Evolutionary conservation across 2,113 vertebrate genomes (phyloP), one percentile per base, ranked within the genome.

Genomic region (Thamnophis sirtalis): DNA sequence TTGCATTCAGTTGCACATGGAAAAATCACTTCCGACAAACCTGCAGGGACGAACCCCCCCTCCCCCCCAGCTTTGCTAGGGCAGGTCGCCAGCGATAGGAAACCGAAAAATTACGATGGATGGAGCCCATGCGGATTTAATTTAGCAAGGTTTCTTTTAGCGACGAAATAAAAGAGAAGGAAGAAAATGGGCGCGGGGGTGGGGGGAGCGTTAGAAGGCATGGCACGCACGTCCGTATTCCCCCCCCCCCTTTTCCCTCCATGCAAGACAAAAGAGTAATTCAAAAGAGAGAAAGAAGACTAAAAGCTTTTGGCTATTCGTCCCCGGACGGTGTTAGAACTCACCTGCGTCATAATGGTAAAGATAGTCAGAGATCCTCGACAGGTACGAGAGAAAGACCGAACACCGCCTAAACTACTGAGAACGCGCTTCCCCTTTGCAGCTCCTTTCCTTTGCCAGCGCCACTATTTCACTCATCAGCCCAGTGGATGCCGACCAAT

Each of bases 401-500:
- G 33, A 26, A 53, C 22, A 51, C 26, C 24, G 5, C 10, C 5
- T 2, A 1, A 15, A 3, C 85, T 7, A 3, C 9, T 0, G 8
- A 43, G 17, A 21, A 0, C 17, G 2, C 33, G 1, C 19, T 43
- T 38, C 5, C 2, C 50, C n/a, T 53, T 53, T 0, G 3, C 17
- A 19, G 9, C 4, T 24, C 5, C 4, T 55, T 24, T 3, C 15
- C 17, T 38, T 43, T 24, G 28, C 26, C 85, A 54, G 50, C 21
- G n/a, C 48, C 80, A 9, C 58, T 17, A 7, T 91, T 91, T 93
- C 91, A n/a, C 50, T 9, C 28, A 38, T 95, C 94, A 13, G 93
- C 93, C 43, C 80, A 94, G 85, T 19, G 13, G 3, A 4, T 2
- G 0, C 43, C 17, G 22, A 21, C 96, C 96, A 96, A 96, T 95